These are phyloP conservation scores for Sylvicapra grimmia DNA, from an alignment of 2,113 vertebrate species.

Conservation along the genomic window DNA sequence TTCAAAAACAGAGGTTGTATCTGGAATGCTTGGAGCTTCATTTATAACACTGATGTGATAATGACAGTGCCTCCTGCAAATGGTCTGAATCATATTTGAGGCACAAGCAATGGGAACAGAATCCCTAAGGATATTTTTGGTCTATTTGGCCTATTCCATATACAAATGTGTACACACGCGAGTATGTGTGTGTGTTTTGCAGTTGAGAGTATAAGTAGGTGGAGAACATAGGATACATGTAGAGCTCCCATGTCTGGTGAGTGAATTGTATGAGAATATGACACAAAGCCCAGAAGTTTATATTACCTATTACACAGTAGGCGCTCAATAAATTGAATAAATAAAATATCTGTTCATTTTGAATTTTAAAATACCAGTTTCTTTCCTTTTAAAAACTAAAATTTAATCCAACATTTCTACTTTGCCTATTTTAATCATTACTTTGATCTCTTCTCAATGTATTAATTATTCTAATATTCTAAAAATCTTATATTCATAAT, in stretches of 20 bases:
- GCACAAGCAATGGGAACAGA: not conserved
- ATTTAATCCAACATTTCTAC: constrained; percentile 9
- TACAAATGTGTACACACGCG: not conserved
- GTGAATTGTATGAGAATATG: not conserved
- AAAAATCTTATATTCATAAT: not conserved
- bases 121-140: not conserved
- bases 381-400: constrained; percentile 10
- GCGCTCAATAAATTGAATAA: constrained; percentile 70
- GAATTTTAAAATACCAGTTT: not conserved
- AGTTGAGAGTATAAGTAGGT: not conserved
- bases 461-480: not conserved
- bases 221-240: not conserved
- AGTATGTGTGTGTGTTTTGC: not conserved
- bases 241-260: not conserved
- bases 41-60: not conserved
- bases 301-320: constrained; percentile 69
- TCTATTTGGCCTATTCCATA: not conserved
- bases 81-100: not conserved
- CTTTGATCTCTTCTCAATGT: not conserved
- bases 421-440: constrained; percentile 26
- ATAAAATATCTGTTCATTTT: constrained; percentile 19
- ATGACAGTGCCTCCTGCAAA: constrained; percentile 10
- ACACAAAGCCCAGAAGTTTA: not conserved
- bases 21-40: not conserved
- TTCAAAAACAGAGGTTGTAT: not conserved